Percentiles rank a stretch among this genome's conserved stretches.
Evolutionary conservation across 2,113 vertebrate genomes (phyloP).

Genomic region (Falco punctatus): DNA sequence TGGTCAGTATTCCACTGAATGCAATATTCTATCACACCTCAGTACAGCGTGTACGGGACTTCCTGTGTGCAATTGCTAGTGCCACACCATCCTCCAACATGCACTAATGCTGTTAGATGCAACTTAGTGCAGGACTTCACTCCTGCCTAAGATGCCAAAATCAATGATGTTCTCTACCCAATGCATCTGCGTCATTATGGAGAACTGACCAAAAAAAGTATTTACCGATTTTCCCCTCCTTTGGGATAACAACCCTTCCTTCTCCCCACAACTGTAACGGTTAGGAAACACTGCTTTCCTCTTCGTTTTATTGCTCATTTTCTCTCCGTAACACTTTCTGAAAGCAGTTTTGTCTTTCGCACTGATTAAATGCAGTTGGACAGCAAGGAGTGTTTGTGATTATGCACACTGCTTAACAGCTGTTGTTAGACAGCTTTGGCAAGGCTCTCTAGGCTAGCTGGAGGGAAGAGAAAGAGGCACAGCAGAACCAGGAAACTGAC

Average conservation of each 20-base stretch:
- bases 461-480: slow-evolving; percentile 17
- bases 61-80: rapidly evolving
- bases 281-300: background rate
- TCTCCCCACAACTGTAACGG: background rate
- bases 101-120: background rate
- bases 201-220: background rate
- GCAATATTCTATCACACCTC: background rate
- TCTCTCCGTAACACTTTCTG: background rate
- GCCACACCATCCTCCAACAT: background rate
- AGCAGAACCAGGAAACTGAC: background rate
- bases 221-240: background rate
- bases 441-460: background rate
- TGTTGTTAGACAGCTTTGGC: slow-evolving; percentile 55
- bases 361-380: slow-evolving; percentile 40
- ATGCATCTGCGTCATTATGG: rapidly evolving
- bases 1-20: background rate
- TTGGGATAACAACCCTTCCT: background rate
- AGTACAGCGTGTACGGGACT: background rate
- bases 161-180: background rate
- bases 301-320: background rate
- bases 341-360: background rate
- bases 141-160: rapidly evolving
- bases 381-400: slow-evolving; percentile 50
- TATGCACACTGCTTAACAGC: background rate
- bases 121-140: background rate